Percentiles rank a stretch among this genome's conserved stretches.
These are phyloP conservation scores for Trissolcus basalis DNA, from an alignment of 1,140 invertebrate genomes.

Conservation along the genomic window DNA sequence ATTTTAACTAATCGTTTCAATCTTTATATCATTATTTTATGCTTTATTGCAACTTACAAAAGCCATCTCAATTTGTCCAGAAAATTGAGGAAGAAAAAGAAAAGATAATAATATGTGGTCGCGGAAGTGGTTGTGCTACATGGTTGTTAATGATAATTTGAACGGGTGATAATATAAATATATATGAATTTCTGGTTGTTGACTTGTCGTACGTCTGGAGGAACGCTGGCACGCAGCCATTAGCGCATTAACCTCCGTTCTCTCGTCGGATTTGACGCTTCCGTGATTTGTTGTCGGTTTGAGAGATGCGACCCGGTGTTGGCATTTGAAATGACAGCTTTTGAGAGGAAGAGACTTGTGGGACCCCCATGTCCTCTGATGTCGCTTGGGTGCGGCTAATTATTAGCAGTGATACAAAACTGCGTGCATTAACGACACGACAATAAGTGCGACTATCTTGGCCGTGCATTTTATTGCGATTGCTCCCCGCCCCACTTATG, in stretches of 20 bases:
- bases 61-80: too few species aligned
- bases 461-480: conserved; percentile 44
- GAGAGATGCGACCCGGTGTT: conserved; percentile 23
- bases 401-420: conserved; percentile 65
- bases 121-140: too few species aligned
- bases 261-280: conserved; percentile 18
- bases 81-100: too few species aligned
- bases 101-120: too few species aligned
- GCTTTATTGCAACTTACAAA: too few species aligned
- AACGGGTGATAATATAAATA: too few species aligned
- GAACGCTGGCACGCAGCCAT: not conserved
- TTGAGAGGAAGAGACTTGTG: conserved; percentile 34
- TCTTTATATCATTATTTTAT: not conserved
- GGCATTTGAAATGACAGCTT: conserved; percentile 49
- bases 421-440: conserved; percentile 63
- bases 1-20: conserved; percentile 40
- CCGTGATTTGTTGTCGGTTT: conserved; percentile 33
- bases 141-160: too few species aligned
- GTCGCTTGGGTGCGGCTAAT: conserved; percentile 65
- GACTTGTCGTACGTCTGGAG: not conserved
- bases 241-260: conserved; percentile 13
- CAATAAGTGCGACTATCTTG: conserved; percentile 47
- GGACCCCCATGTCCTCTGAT: conserved; percentile 44
- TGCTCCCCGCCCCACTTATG: conserved; percentile 59
- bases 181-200: not conserved